Conservation (phyloP, 2,797 vertebrate species). For the Tachyglossus aculeatus region DNA sequence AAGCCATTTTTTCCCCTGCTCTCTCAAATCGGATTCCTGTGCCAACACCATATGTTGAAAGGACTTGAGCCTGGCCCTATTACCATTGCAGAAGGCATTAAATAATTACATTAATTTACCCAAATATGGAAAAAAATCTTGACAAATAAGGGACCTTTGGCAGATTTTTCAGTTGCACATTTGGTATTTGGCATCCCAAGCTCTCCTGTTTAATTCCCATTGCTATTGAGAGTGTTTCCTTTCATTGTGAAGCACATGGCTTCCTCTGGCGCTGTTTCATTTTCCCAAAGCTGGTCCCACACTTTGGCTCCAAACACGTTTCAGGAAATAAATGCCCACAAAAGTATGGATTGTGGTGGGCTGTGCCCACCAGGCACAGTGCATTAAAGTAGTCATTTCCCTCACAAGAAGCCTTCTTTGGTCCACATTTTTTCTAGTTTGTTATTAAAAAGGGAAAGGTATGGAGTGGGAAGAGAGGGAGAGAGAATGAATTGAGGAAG, state of each 20-base stretch:
- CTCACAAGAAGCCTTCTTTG: constrained; percentile 52
- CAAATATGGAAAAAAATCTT: constrained; percentile 84
- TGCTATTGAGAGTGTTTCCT: constrained; percentile 87
- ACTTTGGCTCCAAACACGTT: constrained; percentile 62
- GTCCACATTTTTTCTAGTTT: constrained; percentile 27
- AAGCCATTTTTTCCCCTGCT: constrained; percentile 34
- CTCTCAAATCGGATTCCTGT: constrained; percentile 50
- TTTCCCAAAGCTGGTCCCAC: constrained; percentile 67
- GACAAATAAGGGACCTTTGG: constrained; percentile 81
- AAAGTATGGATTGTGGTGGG: constrained; percentile 71
- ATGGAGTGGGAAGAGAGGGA: background rate
- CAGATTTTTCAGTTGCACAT: constrained; percentile 84
- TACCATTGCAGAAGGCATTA: constrained; percentile 72
- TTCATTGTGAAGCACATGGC: constrained; percentile 83
- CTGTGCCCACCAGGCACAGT: constrained; percentile 57
- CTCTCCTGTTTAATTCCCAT: constrained; percentile 84
- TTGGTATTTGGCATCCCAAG: constrained; percentile 76
- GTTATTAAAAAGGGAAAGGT: constrained; percentile 36
- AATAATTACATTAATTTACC: constrained; percentile 77
- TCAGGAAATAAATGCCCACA: constrained; percentile 50
- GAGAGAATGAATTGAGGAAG: rapidly evolving
- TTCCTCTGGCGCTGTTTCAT: constrained; percentile 77
- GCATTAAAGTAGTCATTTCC: constrained; percentile 72
- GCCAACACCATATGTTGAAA: constrained; percentile 69
- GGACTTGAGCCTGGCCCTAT: constrained; percentile 58